Evolutionary conservation across 2,888 invertebrate genomes (phyloP).

Genomic region (Andrena flavipes): DNA sequence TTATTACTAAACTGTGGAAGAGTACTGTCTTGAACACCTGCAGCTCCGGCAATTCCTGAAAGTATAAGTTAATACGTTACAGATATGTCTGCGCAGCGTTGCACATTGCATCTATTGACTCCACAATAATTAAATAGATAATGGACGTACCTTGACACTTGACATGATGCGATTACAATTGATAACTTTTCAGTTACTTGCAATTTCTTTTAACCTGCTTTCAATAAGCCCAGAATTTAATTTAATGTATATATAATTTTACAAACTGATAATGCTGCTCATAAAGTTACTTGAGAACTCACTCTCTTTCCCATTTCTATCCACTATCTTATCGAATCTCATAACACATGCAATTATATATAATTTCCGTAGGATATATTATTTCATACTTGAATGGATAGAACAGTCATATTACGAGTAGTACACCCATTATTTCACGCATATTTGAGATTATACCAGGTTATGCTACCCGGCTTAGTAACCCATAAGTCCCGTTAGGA

Average conservation of each 20-base stretch:
- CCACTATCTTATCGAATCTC: neutral
- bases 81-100: neutral
- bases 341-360: neutral
- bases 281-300: slow-evolving; percentile 12
- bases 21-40: slow-evolving; percentile 91
- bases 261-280: neutral
- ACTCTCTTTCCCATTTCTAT: slow-evolving; percentile 11
- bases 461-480: slow-evolving; percentile 49
- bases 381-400: neutral
- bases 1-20: slow-evolving; percentile 91
- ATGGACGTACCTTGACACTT: slow-evolving; percentile 40
- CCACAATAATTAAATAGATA: neutral
- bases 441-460: slow-evolving; percentile 50
- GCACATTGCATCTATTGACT: neutral
- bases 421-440: neutral
- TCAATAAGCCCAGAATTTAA: slow-evolving; percentile 8
- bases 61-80: slow-evolving; percentile 69
- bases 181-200: neutral
- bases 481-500: slow-evolving; percentile 28
- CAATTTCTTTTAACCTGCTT: neutral
- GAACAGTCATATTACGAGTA: neutral
- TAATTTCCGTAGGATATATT: neutral
- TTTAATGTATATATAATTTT: neutral
- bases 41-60: slow-evolving; percentile 89
- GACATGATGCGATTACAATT: slow-evolving; percentile 49